Percentiles rank a stretch among this genome's conserved stretches.
Evolutionary conservation across 2,113 vertebrate genomes (phyloP).

Genomic region (Pachycephala philippinensis): DNA sequence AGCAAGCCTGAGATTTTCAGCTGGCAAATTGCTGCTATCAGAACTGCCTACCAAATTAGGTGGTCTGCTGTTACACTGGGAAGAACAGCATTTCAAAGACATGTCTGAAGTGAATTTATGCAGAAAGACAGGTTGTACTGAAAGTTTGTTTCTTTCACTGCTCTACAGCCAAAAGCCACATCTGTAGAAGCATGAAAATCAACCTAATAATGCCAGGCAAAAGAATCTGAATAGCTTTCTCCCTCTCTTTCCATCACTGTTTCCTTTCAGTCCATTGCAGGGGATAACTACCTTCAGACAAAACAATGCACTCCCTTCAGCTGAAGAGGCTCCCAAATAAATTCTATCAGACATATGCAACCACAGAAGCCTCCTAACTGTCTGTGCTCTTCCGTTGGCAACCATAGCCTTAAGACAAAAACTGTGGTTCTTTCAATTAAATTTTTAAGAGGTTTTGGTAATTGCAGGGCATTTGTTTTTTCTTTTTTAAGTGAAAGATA

Average conservation of each 20-base stretch:
- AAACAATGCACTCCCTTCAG: background rate
- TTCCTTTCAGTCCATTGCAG: background rate
- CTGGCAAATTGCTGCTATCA: background rate
- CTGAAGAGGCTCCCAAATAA: constrained; percentile 9
- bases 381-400: background rate
- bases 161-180: constrained; percentile 13
- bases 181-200: constrained; percentile 17
- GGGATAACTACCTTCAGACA: constrained; percentile 9
- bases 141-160: background rate
- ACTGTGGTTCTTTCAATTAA: background rate
- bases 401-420: background rate
- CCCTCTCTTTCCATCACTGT: background rate
- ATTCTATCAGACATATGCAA: constrained; percentile 7
- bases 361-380: background rate
- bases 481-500: background rate
- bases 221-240: background rate
- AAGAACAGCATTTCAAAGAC: background rate
- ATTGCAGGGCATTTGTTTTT: background rate
- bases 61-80: background rate
- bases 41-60: background rate
- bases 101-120: background rate
- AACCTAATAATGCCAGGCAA: background rate
- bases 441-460: background rate
- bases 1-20: background rate
- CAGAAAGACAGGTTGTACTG: background rate